Conservation (phyloP, 2,113 vertebrate genomes). For the Hydropotes inermis region DNA sequence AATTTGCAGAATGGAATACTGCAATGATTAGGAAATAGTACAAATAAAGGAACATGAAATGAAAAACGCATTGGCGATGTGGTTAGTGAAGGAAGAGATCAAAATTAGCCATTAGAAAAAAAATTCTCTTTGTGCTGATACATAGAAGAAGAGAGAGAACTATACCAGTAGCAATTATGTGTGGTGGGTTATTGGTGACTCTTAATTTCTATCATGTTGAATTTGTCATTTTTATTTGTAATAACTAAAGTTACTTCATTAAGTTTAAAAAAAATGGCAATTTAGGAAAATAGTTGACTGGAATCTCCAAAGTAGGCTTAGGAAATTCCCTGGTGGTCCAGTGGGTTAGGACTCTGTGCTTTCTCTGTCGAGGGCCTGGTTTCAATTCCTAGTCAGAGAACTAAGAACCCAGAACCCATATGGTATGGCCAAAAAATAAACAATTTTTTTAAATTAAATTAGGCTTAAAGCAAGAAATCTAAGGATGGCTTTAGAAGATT, state of each 20-base stretch:
- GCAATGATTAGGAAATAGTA: not conserved
- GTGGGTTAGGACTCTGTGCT: not conserved
- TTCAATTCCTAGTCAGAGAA: not conserved
- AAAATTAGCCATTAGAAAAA: not conserved
- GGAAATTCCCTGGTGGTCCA: not conserved
- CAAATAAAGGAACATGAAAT: slow-evolving; percentile 31
- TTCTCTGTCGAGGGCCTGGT: not conserved
- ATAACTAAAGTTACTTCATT: not conserved
- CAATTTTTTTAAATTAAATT: not conserved
- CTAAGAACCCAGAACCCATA: not conserved
- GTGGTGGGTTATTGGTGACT: not conserved
- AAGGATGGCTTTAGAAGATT: not conserved
- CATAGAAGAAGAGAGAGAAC: not conserved
- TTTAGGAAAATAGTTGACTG: not conserved
- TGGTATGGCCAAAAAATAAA: not conserved
- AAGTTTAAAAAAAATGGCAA: slow-evolving; percentile 5
- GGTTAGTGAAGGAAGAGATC: not conserved
- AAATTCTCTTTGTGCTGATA: not conserved
- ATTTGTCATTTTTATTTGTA: slow-evolving; percentile 9
- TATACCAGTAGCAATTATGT: not conserved
- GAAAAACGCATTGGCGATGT: not conserved
- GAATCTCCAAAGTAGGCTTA: not conserved
- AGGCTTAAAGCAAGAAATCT: slow-evolving; percentile 14
- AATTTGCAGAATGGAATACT: not conserved
- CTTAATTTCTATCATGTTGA: not conserved